Evolutionary conservation across 2,113 vertebrate genomes (phyloP).

Genomic region (Passer montanus): DNA sequence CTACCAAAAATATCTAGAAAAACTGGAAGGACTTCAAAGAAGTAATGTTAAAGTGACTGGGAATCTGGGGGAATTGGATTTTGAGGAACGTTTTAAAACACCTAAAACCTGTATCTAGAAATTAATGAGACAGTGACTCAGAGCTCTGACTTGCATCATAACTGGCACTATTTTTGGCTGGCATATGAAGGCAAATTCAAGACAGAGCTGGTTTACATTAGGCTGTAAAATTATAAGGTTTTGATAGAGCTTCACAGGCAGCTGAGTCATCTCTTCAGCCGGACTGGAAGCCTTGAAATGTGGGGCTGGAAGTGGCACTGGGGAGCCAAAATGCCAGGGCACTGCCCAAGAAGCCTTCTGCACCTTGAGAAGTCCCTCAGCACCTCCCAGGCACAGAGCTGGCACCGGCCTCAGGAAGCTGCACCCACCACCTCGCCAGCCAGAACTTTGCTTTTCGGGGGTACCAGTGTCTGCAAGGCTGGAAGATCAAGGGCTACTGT

Average conservation of each 20-base stretch:
- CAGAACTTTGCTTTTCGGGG: background rate
- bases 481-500: fast-evolving
- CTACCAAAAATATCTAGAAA: background rate
- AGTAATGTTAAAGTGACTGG: background rate
- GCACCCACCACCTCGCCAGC: too few species aligned
- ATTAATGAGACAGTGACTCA: background rate
- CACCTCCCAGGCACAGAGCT: fast-evolving
- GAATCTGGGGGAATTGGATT: background rate
- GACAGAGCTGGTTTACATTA: background rate
- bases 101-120: background rate
- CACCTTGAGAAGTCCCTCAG: fast-evolving
- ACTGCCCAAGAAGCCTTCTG: fast-evolving
- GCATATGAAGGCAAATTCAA: background rate
- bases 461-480: background rate
- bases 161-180: background rate
- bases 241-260: background rate
- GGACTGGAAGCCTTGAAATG: background rate
- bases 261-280: fast-evolving
- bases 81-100: background rate
- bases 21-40: constrained; percentile 40
- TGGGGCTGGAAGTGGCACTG: background rate
- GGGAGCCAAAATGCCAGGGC: fast-evolving
- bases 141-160: background rate
- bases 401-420: fast-evolving
- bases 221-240: background rate